A percentile compares a stretch with the other conserved stretches of the same genome.
Conservation (phyloP, 2,888 invertebrate species). For the Rhynchonema sp. region DNA sequence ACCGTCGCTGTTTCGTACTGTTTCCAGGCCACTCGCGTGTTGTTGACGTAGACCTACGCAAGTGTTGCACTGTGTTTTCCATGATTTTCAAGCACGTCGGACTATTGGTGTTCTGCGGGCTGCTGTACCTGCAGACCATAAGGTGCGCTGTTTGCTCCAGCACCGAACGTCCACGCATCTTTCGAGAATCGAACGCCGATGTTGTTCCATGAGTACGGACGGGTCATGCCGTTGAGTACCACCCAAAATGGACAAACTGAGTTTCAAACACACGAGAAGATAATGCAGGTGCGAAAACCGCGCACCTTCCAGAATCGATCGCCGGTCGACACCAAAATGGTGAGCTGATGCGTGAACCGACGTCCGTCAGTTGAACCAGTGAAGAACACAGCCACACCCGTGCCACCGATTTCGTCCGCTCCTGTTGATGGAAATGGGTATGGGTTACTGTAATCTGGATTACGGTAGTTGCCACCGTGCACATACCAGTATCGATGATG, state of each 20-base stretch:
- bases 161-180: background rate
- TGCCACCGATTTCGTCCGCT: background rate
- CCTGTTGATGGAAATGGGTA: background rate
- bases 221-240: slow-evolving; percentile 1
- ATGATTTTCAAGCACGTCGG: no score
- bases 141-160: no score
- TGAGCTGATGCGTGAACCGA: background rate
- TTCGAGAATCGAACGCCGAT: slow-evolving; percentile 3
- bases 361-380: background rate
- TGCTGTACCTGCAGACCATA: no score
- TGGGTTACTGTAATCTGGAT: no score
- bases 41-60: slow-evolving; percentile 3
- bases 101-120: no score
- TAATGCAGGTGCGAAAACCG: no score
- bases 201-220: slow-evolving; percentile 4
- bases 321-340: background rate
- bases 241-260: no score
- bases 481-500: slow-evolving; percentile 3
- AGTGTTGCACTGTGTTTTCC: no score
- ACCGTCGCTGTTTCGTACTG: background rate
- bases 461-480: no score
- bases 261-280: no score
- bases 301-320: slow-evolving; percentile 1
- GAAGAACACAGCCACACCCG: slow-evolving; percentile 1
- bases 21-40: background rate